Base-by-base conservation (phyloP, 1,140 invertebrate species). In the Lepidotrigona ventralis region DNA sequence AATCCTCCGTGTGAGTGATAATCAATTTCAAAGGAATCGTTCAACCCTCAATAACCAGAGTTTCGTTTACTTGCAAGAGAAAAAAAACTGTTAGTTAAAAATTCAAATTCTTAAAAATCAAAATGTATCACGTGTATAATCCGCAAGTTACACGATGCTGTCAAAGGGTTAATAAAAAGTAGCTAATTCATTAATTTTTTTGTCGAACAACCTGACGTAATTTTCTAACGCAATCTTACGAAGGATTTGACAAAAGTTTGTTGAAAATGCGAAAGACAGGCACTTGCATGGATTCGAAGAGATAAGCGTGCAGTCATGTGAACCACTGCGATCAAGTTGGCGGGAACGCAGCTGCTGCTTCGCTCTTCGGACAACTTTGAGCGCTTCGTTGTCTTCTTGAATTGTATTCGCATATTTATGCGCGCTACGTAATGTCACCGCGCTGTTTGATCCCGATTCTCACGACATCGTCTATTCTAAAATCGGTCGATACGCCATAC, bases 371-470 rank as follows among this genome's bases (percentile, higher is more conserved):
- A 88, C 77, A 83, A 89, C 88, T 90, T 90, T 90, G 85, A 89
- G 84, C 70, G 84, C 73, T 86, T 88, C 83, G 87, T 87, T 89
- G 88, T 85, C 89, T 89, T 85, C 84, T 90, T 83, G 81, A 89
- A 86, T 87, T 74, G 88, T 87, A 87, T 90, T 89, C 87, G 88
- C 87, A 90, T 91, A 90, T 90, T 90, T 90, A 90, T 91, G 88
- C 85, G 84, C 79, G 80, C 87, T 90, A 87, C 84, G 83, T 89
- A 90, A 91, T 89, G 82, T 83, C 84, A 81, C 54, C 70, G 39
- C 71, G 53, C 80, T 60, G 79, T 58, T 81, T 86, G 81, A 84
- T 73, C n/a, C 84, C 78, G 33, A 54, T 39, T 64, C 60, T 68
- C 56, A 33, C 71, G n/a, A 53, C 75, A 33, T 87, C 29, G 64